phyloP scores from a whole-genome alignment of 2,797 vertebrate genomes.

The Cichlasoma orientale region DNA sequence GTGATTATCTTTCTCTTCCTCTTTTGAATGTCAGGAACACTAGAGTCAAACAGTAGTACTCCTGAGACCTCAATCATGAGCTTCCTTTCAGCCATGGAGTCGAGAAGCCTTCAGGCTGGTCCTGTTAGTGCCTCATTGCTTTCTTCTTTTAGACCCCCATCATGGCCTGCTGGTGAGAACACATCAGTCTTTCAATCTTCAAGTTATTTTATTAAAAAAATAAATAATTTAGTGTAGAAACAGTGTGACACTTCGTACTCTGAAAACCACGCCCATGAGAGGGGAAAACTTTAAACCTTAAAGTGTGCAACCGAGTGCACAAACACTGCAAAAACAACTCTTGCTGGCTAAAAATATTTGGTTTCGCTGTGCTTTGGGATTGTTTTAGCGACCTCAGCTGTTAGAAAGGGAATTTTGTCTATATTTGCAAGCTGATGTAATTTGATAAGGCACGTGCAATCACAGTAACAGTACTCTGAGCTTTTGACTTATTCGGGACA shows the following conservation, averaged over 20 bases:
- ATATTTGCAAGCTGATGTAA: neutral
- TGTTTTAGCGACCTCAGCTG: neutral
- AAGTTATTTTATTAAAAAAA: neutral
- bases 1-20: conserved; percentile 12
- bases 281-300: neutral
- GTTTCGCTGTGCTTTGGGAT: neutral
- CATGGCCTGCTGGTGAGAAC: conserved; percentile 90
- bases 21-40: conserved; percentile 77
- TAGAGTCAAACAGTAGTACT: conserved; percentile 91
- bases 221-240: neutral
- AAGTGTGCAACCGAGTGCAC: neutral
- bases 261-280: neutral
- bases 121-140: conserved; percentile 92
- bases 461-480: neutral
- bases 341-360: neutral
- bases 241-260: neutral
- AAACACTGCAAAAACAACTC: neutral
- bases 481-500: neutral
- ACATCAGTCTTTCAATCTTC: conserved; percentile 2
- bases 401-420: neutral
- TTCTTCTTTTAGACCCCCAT: conserved; percentile 92
- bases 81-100: conserved; percentile 95
- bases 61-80: conserved; percentile 96
- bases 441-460: neutral
- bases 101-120: conserved; percentile 91